phyloP scores from a whole-genome alignment of 2,888 invertebrate genomes.

The Acrocyrtus sp. region DNA sequence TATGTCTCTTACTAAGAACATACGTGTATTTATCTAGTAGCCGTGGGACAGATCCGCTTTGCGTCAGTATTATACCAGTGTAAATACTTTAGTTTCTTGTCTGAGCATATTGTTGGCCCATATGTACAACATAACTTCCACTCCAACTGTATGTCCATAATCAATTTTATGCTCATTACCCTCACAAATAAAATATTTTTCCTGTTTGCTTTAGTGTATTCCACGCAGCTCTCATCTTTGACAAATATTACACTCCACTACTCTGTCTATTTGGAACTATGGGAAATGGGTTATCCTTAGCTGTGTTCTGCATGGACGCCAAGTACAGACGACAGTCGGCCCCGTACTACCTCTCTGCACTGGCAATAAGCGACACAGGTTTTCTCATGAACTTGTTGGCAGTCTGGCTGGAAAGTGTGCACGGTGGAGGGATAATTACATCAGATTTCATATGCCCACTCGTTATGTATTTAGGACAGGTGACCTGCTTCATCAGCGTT shows the following conservation, averaged over 20 bases:
- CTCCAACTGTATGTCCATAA: too few relatives aligned
- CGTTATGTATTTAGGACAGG: slow-evolving; percentile 77
- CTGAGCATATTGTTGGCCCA: too few relatives aligned
- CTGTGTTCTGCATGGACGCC: not conserved
- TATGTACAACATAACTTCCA: too few relatives aligned
- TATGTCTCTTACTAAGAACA: too few relatives aligned
- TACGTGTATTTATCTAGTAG: too few relatives aligned
- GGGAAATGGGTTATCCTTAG: slow-evolving; percentile 78
- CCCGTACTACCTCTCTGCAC: slow-evolving; percentile 79
- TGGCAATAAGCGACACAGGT: slow-evolving; percentile 81
- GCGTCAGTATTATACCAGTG: too few relatives aligned
- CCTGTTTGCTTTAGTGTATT: too few relatives aligned
- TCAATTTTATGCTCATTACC: too few relatives aligned
- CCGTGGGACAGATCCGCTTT: too few relatives aligned
- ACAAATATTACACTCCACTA: slow-evolving; percentile 76
- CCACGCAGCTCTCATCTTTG: slow-evolving; percentile 53
- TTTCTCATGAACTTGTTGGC: slow-evolving; percentile 76
- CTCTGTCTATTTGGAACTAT: slow-evolving; percentile 76
- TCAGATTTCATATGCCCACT: slow-evolving; percentile 74
- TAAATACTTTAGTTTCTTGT: too few relatives aligned
- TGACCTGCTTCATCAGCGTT: slow-evolving; percentile 78
- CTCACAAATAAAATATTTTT: too few relatives aligned
- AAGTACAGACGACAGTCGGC: slow-evolving; percentile 70
- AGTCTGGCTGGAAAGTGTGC: slow-evolving; percentile 73
- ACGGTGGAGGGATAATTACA: slow-evolving; percentile 36